Base-by-base conservation (phyloP, 2,888 invertebrate species). In the Drosophila subquinaria region DNA sequence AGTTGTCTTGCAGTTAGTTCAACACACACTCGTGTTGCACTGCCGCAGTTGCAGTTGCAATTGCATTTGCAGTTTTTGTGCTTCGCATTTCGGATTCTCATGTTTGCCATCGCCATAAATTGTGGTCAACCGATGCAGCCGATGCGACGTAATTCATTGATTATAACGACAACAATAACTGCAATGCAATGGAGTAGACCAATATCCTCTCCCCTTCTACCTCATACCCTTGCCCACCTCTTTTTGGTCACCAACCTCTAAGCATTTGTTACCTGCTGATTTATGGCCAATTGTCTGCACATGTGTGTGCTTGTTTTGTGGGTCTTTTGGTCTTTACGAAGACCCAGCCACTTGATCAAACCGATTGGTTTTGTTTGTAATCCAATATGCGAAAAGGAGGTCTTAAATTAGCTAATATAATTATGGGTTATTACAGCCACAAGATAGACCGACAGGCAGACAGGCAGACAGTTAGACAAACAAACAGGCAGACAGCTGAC, bases 151-250 rank as follows among this genome's bases (percentile, higher is more conserved):
- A 82, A 89, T 87, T 87, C 89, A 88, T 89, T 87, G 87, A 84
- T 87, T 88, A 87, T 87, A 86, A 86, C 88, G 86, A 86, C 85
- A 75, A 86, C 86, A 83, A 83, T 84, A 84, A 85, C 85, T 80
- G 84, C 81, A 74, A 68, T 79, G 66, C 78, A 73, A 67, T 79
- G 55, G 20, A 61, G 62, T 63, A 52, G 38, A n/a, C 40, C 30
- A 8, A 8, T 6, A 5, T 27, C 5, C 23, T 6, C 27, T 27
- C 5, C 23, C 33, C 5, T 17, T 38, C 43, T 23, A 15, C 20
- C 23, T 4, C 10, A n/a, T 4, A 17, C 45, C 35, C n/a, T 53
- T 9, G 5, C n/a, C 33, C 53, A 10, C 17, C 15, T 15, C 20
- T 0, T 10, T n/a, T 23, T 43, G 38, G n/a, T 30, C 42, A 27